phyloP scores from a whole-genome alignment of 2,113 vertebrate species.

The Harpagus bidentatus region DNA sequence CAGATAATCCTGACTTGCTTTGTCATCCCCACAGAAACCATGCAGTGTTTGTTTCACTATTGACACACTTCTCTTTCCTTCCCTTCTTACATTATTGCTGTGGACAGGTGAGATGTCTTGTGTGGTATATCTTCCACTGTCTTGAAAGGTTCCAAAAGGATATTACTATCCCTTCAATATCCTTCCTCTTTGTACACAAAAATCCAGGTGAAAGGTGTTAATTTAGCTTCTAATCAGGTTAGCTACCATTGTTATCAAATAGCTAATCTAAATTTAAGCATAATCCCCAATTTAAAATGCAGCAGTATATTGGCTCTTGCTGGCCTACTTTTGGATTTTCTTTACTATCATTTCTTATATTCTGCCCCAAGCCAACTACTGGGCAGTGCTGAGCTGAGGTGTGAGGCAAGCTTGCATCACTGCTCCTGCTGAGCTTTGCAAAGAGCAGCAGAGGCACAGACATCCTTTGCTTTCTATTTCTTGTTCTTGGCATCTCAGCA shows the following conservation, averaged over 20 bases:
- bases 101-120: neutral
- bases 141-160: neutral
- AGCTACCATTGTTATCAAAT: neutral
- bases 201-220: neutral
- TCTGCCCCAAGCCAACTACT: neutral
- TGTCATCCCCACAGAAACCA: neutral
- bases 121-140: neutral
- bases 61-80: neutral
- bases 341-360: neutral
- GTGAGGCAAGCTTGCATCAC: neutral
- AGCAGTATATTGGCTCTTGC: neutral
- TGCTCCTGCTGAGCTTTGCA: neutral
- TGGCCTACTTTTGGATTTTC: neutral
- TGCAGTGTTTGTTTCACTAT: neutral
- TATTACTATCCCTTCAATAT: neutral
- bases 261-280: neutral
- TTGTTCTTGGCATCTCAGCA: neutral
- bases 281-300: neutral
- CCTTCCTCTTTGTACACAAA: neutral
- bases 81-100: accelerated
- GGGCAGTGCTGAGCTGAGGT: neutral
- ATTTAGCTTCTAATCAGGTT: neutral
- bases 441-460: neutral
- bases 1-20: neutral
- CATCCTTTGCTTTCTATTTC: neutral